Base-by-base conservation (phyloP, 1,140 invertebrate genomes). In the Microplitis mediator region DNA sequence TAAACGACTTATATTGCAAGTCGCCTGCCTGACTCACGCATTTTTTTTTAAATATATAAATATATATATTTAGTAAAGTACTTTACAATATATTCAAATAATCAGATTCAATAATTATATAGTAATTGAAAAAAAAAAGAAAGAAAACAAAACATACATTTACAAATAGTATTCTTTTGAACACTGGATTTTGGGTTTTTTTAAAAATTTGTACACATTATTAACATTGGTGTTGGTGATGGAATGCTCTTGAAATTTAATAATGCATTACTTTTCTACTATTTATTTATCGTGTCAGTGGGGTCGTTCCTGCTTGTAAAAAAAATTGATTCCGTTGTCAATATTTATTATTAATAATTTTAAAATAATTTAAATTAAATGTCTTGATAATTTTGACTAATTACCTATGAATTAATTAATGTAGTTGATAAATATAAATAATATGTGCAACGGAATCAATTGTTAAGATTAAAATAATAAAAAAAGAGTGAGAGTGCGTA, bases 151-250 rank as follows among this genome's bases (percentile, higher is more conserved):
- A 45, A 45, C 39, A 45, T 9, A 45, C 11, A 45, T 61, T 34
- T 64, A 36, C 32, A 23, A 23, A 1, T 64, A 31, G 63, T 14
- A 51, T 65, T 65, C 32, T 54, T 63, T 36, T 36, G n/a, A 9
- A 67, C 4, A 54, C 65, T 36, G 31, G 31, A 60, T 31, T 54
- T 54, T 11, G 52, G 52, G n/a, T 13, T 54, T 54, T 54, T 14
- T 54, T 54, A 0, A 0, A n/a, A 14, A 54, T 54, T 54, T 31
- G 8, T 31, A 60, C 8, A 67, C 23, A 23, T 23, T 31, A 67
- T 67, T 75, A 67, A 71, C 71, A 74, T 77, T 72, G 62, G 64
- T 72, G 77, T 77, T 82, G 82, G 82, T 84, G 81, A 80, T 83
- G 82, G 82, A 84, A 81, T 83, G 81, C 74, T 76, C 68, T 78